Conservation (phyloP, 1,140 invertebrate genomes). For the Bombus polaris region DNA sequence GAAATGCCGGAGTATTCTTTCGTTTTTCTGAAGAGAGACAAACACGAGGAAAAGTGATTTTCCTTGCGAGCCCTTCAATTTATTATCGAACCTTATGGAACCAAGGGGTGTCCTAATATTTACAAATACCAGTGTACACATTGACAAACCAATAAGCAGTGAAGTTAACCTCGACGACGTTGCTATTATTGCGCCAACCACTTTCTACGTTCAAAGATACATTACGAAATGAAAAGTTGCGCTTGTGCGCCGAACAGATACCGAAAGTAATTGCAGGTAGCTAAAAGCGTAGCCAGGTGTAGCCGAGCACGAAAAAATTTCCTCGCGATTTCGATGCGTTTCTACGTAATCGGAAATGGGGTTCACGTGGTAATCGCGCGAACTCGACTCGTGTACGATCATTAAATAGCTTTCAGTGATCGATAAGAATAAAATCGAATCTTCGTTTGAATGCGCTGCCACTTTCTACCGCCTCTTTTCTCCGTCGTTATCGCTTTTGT, state of each 20-base stretch:
- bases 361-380: conserved; percentile 21
- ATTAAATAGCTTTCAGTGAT: conserved; percentile 27
- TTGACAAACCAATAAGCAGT: too few relatives aligned
- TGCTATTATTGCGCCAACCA: too few relatives aligned
- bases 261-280: background rate
- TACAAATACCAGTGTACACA: too few relatives aligned
- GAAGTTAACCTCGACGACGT: too few relatives aligned
- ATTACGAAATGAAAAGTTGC: background rate
- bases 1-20: too few relatives aligned
- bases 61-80: too few relatives aligned
- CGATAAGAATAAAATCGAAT: conserved; percentile 20
- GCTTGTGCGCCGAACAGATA: background rate
- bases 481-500: background rate
- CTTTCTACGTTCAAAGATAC: background rate
- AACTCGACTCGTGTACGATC: background rate
- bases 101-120: too few relatives aligned
- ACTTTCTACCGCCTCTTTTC: background rate
- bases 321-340: background rate
- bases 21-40: too few relatives aligned
- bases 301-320: background rate
- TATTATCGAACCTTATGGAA: too few relatives aligned
- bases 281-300: background rate
- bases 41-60: too few relatives aligned
- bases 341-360: conserved; percentile 32
- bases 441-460: conserved; percentile 27